phyloP scores from a whole-genome alignment of 2,113 vertebrate genomes.

The Phalacrocorax brasilianus region DNA sequence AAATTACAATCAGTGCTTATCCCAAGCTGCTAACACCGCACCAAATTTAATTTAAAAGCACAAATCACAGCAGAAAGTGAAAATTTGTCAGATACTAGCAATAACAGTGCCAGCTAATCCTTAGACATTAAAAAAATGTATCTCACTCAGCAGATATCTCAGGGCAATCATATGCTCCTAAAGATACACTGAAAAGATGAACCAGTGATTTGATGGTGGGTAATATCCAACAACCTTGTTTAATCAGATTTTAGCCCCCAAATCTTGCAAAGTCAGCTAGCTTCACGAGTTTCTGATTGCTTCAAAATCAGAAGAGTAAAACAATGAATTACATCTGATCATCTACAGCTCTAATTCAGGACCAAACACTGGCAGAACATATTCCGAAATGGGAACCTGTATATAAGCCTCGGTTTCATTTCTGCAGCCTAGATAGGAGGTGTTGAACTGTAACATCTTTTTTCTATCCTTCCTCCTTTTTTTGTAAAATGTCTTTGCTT shows the following conservation, averaged over 20 bases:
- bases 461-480: neutral
- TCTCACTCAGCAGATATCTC: neutral
- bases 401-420: neutral
- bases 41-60: slow-evolving; percentile 43
- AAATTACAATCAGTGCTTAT: neutral
- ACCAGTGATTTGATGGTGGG: neutral
- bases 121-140: neutral
- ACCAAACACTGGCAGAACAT: slow-evolving; percentile 9
- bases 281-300: neutral
- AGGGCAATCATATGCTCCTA: neutral
- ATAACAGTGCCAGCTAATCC: slow-evolving; percentile 8
- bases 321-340: slow-evolving; percentile 30
- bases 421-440: neutral
- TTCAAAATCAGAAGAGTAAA: slow-evolving; percentile 33
- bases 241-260: slow-evolving; percentile 36
- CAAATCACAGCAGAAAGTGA: slow-evolving; percentile 14
- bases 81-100: neutral
- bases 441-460: neutral
- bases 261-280: slow-evolving; percentile 34
- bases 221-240: slow-evolving; percentile 8
- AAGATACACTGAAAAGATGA: neutral
- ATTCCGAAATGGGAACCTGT: neutral
- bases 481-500: slow-evolving; percentile 11
- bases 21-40: neutral
- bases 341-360: neutral